Percentiles rank a stretch among this genome's conserved stretches.
phyloP scores from a whole-genome alignment of 2,113 vertebrate species.

The Hippocampus comes region DNA sequence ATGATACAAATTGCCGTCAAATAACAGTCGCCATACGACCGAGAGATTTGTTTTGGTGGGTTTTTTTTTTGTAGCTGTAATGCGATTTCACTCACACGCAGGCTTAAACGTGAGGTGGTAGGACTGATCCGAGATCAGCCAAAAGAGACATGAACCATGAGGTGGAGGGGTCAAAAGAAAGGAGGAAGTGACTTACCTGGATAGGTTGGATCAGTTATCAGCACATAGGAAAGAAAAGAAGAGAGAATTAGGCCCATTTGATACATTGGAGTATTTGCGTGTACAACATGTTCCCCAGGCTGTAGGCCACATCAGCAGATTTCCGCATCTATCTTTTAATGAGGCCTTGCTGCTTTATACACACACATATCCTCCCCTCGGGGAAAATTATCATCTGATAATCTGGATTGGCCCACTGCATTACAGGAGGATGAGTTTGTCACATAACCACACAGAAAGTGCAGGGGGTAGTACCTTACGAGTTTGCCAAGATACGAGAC shows the following conservation, averaged over 20 bases:
- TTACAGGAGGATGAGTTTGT: constrained; percentile 20
- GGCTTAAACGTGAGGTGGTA: constrained; percentile 20
- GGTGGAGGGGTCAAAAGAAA: constrained; percentile 11
- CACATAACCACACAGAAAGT: constrained; percentile 3
- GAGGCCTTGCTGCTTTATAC: constrained; percentile 49
- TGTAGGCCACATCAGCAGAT: constrained; percentile 51
- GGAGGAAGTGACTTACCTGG: constrained; percentile 46
- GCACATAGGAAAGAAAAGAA: constrained; percentile 41
- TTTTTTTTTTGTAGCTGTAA: constrained; percentile 11
- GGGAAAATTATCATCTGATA: constrained; percentile 56
- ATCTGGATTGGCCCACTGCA: constrained; percentile 59
- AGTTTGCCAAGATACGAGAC: no score
- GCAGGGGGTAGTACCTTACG: background rate
- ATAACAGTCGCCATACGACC: constrained; percentile 1
- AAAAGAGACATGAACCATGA: background rate
- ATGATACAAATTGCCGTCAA: background rate
- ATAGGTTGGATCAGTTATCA: constrained; percentile 13
- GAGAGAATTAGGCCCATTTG: constrained; percentile 18
- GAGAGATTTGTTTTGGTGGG: background rate
- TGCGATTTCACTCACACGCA: constrained; percentile 19
- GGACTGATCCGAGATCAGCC: constrained; percentile 38
- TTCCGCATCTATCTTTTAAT: constrained; percentile 49
- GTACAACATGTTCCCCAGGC: constrained; percentile 16
- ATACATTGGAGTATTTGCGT: constrained; percentile 6
- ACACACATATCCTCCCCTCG: constrained; percentile 19